Conservation (phyloP, 2,888 invertebrate species). For the Chrysopilus asiliformis region DNA sequence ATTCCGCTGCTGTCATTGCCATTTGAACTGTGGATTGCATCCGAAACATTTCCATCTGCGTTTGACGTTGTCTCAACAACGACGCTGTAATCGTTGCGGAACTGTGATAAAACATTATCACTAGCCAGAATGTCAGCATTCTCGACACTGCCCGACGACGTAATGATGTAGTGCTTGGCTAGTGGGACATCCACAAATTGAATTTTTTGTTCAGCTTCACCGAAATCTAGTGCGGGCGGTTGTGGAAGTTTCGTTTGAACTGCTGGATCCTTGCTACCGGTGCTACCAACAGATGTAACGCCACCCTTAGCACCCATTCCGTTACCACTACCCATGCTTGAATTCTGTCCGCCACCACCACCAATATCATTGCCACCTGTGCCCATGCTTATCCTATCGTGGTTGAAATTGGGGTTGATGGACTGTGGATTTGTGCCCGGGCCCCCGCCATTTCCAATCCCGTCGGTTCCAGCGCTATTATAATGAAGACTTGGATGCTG, state of each 20-base stretch:
- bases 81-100: conserved; percentile 9
- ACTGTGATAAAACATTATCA: conserved; percentile 14
- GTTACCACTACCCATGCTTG: conserved; percentile 6
- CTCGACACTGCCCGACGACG: conserved; percentile 16
- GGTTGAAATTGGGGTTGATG: too few species aligned
- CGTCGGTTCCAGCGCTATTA: background rate
- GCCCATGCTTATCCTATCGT: too few species aligned
- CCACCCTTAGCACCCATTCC: conserved; percentile 5
- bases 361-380: background rate
- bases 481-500: too few species aligned
- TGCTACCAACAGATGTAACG: conserved; percentile 3
- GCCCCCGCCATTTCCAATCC: too few species aligned
- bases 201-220: conserved; percentile 9
- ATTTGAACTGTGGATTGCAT: background rate
- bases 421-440: too few species aligned
- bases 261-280: conserved; percentile 1
- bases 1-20: conserved; percentile 18
- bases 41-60: conserved; percentile 1
- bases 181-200: conserved; percentile 15
- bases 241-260: background rate
- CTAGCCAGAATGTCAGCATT: conserved; percentile 13
- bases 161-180: conserved; percentile 16
- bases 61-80: conserved; percentile 5
- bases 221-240: background rate
- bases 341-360: background rate